A percentile compares a stretch with the other conserved stretches of the same genome.
Conservation (phyloP, 2,797 vertebrate species). For the Acomys russatus region DNA sequence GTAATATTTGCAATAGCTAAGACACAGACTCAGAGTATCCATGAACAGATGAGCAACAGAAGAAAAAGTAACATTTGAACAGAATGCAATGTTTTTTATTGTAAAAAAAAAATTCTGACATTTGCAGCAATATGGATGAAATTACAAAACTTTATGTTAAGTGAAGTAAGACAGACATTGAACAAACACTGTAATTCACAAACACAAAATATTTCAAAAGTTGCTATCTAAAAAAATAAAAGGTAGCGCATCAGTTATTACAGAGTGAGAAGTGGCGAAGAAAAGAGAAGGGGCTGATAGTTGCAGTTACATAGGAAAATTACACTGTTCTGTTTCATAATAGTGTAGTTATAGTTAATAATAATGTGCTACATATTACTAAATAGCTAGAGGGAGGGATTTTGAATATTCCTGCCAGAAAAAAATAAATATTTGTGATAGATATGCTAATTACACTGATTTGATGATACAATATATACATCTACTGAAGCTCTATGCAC, state of each 20-base stretch:
- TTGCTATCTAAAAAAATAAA: not conserved
- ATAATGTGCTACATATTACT: not conserved
- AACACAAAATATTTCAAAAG: not conserved
- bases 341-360: not conserved
- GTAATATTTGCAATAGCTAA: not conserved
- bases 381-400: not conserved
- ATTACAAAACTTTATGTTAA: constrained; percentile 19
- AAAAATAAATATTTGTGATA: constrained; percentile 12
- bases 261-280: not conserved
- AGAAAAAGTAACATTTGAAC: not conserved
- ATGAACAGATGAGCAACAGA: not conserved
- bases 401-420: not conserved
- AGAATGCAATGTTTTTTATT: constrained; percentile 5
- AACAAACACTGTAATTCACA: not conserved
- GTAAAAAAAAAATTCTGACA: constrained; percentile 13
- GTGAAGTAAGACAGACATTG: not conserved
- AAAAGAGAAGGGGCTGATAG: not conserved
- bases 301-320: not conserved
- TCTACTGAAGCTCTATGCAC: not conserved
- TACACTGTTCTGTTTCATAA: not conserved
- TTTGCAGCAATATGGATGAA: not conserved
- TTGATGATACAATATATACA: not conserved
- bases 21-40: not conserved
- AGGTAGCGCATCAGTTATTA: not conserved
- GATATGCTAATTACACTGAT: not conserved